Base-by-base conservation (phyloP, 2,797 vertebrate species). In the Typhlichthys eigenmanni region DNA sequence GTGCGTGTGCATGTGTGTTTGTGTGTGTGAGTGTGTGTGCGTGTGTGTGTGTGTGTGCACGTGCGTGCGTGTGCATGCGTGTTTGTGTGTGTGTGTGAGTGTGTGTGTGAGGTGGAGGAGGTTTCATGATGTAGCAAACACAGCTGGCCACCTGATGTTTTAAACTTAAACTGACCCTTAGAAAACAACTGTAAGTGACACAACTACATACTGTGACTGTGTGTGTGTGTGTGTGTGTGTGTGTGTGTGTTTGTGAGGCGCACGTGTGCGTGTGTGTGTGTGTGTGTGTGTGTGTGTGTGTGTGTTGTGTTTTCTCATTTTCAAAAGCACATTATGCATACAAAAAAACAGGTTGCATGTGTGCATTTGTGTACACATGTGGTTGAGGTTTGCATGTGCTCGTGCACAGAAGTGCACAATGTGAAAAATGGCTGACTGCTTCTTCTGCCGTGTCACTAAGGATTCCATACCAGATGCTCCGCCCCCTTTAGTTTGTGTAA, bases 61-160 rank as follows among this genome's bases (percentile, higher is more conserved):
- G 17, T 14, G 46, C 58, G 46, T 9, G 5, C 54, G 10, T 53
- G 24, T 17, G 16, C 4, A 45, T 12, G 47, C 45, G 47, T 58
- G 7, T 38, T 34, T 59, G 34, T 45, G 59, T 45, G 58, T 45
- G 58, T 9, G 5, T 56, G 12, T 54, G 17, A 17, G 16, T 34
- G 60, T 66, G 64, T 62, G 55, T 64, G 62, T 51, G 47, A 58
- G 7, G 1, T 12, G 24, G 48, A 29, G 43, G 16, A 59, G 11
- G 47, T 64, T 13, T 69, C 67, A 49, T 38, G 57, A 71, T 60
- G 62, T 51, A 71, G 57, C 73, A 87, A 85, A 89, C 84, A 88
- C 86, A 91, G 88, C 82, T 87, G 89, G 75, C 57, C 69, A 80
- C 69, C 79, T 88, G 74, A 81, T 82, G 82, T 68, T 62, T 64